A percentile compares a stretch with the other conserved stretches of the same genome.
These are phyloP conservation scores for Lycia hirtaria DNA, from an alignment of 2,888 invertebrate genomes.

Conservation along the genomic window DNA sequence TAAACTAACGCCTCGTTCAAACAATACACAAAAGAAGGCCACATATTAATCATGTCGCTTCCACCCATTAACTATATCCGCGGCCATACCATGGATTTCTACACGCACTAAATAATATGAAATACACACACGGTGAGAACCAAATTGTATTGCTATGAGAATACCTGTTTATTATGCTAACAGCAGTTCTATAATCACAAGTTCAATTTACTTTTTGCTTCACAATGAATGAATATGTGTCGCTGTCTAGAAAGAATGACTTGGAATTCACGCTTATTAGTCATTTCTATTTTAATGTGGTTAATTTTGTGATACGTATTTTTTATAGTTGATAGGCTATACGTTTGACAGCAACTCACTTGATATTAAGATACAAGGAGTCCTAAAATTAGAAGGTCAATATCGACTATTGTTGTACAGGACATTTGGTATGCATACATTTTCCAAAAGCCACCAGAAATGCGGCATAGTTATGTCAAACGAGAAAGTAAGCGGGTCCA, in stretches of 20 bases:
- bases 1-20: constrained; percentile 12
- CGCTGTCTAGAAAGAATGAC: constrained; percentile 55
- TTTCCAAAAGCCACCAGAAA: too few relatives aligned
- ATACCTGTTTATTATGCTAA: constrained; percentile 72
- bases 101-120: constrained; percentile 61
- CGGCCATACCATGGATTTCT: constrained; percentile 57
- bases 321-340: background rate
- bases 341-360: background rate
- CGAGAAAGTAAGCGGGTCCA: too few relatives aligned
- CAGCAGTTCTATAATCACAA: constrained; percentile 64
- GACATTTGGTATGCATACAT: too few relatives aligned
- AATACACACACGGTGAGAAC: constrained; percentile 65
- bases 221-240: constrained; percentile 54
- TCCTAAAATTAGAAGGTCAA: too few relatives aligned
- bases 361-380: too few relatives aligned
- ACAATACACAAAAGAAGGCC: constrained; percentile 27
- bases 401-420: too few relatives aligned
- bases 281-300: constrained; percentile 17
- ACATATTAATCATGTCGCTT: constrained; percentile 27
- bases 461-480: too few relatives aligned
- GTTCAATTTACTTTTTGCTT: constrained; percentile 74
- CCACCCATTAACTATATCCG: constrained; percentile 29
- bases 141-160: constrained; percentile 67
- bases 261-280: constrained; percentile 43
- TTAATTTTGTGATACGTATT: constrained; percentile 15